These are phyloP conservation scores for Syrista parreyssii DNA, from an alignment of 2,888 invertebrate species.

Conservation along the genomic window DNA sequence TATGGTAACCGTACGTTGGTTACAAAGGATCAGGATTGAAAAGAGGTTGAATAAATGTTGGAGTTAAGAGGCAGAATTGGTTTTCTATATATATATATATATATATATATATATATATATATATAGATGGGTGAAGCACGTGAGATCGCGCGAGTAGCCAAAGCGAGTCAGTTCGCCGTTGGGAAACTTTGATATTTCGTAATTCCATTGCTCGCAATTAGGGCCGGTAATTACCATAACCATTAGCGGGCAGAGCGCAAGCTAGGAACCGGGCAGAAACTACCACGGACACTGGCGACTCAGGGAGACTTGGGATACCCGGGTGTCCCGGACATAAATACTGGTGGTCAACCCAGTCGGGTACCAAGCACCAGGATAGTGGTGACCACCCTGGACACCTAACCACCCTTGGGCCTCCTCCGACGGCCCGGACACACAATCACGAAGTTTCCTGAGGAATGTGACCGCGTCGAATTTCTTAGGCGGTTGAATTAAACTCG, in stretches of 20 bases:
- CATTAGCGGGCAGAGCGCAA: slow-evolving; percentile 57
- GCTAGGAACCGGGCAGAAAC: slow-evolving; percentile 28
- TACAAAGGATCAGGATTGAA: background rate
- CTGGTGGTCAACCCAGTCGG: slow-evolving; percentile 54
- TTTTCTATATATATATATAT: too few species aligned
- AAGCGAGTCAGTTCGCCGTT: slow-evolving; percentile 21
- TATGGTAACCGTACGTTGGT: background rate
- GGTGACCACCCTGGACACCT: slow-evolving; percentile 48
- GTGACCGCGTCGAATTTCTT: slow-evolving; percentile 64
- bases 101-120: background rate
- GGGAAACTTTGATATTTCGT: slow-evolving; percentile 64
- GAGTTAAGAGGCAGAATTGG: background rate
- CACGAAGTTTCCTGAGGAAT: slow-evolving; percentile 66
- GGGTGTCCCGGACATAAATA: slow-evolving; percentile 59
- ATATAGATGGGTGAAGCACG: background rate
- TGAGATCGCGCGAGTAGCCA: slow-evolving; percentile 12
- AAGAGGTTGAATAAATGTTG: background rate
- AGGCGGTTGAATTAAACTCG: slow-evolving; percentile 65
- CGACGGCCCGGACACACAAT: slow-evolving; percentile 61
- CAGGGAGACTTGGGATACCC: slow-evolving; percentile 47
- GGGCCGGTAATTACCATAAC: slow-evolving; percentile 66
- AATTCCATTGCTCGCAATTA: slow-evolving; percentile 66
- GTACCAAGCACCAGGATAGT: slow-evolving; percentile 36
- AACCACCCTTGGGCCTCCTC: slow-evolving; percentile 36
- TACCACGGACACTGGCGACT: slow-evolving; percentile 31